Evolutionary conservation across 2,113 vertebrate species (phyloP).

Genomic region (Pseudois nayaur): DNA sequence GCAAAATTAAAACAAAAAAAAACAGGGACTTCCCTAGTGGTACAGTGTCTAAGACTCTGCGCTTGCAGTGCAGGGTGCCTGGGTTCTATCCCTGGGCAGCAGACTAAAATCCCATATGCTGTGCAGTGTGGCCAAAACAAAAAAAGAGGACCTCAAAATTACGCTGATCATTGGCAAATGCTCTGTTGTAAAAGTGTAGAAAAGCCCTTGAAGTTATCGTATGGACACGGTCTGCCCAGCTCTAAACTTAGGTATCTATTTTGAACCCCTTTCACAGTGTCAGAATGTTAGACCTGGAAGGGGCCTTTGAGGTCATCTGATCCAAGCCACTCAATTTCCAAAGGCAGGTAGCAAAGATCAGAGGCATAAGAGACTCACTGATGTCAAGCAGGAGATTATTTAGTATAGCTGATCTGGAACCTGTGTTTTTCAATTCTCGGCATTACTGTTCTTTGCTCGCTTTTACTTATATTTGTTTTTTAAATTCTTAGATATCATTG

Average conservation of each 20-base stretch:
- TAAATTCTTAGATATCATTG: not conserved
- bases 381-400: not conserved
- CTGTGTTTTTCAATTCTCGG: not conserved
- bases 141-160: not conserved
- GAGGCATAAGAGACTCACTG: not conserved
- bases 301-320: not conserved
- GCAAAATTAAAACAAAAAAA: not conserved
- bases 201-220: not conserved
- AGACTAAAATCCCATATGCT: not conserved
- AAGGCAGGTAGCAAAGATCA: not conserved
- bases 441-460: not conserved
- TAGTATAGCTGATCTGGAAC: not conserved
- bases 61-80: no score
- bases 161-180: not conserved
- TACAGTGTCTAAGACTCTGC: fast-evolving
- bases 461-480: not conserved
- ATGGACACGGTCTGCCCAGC: not conserved
- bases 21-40: not conserved
- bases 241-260: not conserved
- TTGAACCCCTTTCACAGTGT: not conserved
- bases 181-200: not conserved
- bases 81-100: not conserved
- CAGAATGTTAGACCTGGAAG: no score
- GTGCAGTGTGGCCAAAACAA: not conserved
- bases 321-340: not conserved